Conservation (phyloP, 2,888 invertebrate species). For the Folsomia manolachei region DNA sequence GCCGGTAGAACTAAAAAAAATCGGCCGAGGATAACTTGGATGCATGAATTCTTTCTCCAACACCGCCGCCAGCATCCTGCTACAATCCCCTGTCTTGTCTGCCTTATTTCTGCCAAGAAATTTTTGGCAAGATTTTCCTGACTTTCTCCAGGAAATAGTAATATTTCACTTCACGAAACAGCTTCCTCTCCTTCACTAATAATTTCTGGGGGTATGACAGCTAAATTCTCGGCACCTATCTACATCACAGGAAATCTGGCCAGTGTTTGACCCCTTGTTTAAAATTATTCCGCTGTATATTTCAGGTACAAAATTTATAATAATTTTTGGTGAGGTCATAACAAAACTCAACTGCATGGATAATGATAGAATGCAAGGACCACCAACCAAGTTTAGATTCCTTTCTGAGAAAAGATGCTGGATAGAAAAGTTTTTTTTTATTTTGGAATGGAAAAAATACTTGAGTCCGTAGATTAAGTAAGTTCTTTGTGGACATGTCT, state of each 20-base stretch:
- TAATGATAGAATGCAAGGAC: too few species aligned
- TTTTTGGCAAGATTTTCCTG: neutral
- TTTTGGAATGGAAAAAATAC: neutral
- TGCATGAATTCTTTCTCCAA: neutral
- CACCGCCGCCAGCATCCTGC: neutral
- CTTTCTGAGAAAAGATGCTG: neutral
- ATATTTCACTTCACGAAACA: neutral
- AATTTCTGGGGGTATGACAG: neutral
- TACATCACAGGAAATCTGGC: neutral
- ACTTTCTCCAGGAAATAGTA: neutral
- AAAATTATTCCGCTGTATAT: neutral
- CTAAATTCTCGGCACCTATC: neutral
- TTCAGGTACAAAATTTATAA: neutral
- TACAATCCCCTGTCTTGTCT: neutral
- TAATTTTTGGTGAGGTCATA: too few species aligned
- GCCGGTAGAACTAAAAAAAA: too few species aligned
- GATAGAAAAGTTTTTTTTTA: neutral
- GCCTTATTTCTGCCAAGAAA: constrained; percentile 3
- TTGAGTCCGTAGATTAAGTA: neutral
- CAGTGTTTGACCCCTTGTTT: too few species aligned
- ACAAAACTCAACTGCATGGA: too few species aligned
- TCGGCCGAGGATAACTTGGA: too few species aligned
- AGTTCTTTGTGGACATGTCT: neutral
- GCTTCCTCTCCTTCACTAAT: neutral
- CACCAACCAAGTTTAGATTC: too few species aligned